Evolutionary conservation across 2,888 invertebrate species (phyloP).

Genomic region (Sisyra nigra): DNA sequence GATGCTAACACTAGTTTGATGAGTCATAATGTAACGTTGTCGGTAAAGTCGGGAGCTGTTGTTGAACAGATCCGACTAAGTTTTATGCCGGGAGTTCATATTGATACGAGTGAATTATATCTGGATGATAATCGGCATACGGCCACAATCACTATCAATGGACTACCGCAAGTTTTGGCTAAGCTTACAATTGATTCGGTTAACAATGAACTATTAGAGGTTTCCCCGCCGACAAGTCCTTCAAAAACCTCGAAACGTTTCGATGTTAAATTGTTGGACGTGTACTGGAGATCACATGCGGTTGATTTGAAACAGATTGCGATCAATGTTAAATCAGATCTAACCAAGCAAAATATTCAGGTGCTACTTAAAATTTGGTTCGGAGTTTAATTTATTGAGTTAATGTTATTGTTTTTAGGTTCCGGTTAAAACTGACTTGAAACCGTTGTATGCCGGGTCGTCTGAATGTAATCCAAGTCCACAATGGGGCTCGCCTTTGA

Average conservation of each 20-base stretch:
- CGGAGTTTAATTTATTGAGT: not conserved
- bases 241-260: conserved; percentile 17
- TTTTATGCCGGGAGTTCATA: conserved; percentile 24
- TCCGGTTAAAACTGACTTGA: conserved; percentile 7
- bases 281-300: conserved; percentile 25
- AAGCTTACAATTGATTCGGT: conserved; percentile 30
- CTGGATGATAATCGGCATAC: conserved; percentile 14
- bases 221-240: conserved; percentile 15
- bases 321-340: conserved; percentile 19
- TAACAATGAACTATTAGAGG: conserved; percentile 21
- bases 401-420: conserved; percentile 10
- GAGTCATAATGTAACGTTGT: conserved; percentile 21
- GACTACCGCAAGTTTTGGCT: conserved; percentile 36
- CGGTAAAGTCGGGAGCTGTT: conserved; percentile 17
- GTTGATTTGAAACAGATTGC: conserved; percentile 21
- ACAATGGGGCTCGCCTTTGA: conserved; percentile 13
- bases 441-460: conserved; percentile 4
- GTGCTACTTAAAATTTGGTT: conserved; percentile 12
- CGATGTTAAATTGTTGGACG: conserved; percentile 22
- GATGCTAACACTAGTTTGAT: conserved; percentile 19
- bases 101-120: conserved; percentile 16
- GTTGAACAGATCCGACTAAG: conserved; percentile 16
- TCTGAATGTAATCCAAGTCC: conserved; percentile 1
- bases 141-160: conserved; percentile 28
- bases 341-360: conserved; percentile 21